These are phyloP conservation scores for Clistopyga incitator DNA, from an alignment of 2,888 invertebrate genomes.

Conservation along the genomic window DNA sequence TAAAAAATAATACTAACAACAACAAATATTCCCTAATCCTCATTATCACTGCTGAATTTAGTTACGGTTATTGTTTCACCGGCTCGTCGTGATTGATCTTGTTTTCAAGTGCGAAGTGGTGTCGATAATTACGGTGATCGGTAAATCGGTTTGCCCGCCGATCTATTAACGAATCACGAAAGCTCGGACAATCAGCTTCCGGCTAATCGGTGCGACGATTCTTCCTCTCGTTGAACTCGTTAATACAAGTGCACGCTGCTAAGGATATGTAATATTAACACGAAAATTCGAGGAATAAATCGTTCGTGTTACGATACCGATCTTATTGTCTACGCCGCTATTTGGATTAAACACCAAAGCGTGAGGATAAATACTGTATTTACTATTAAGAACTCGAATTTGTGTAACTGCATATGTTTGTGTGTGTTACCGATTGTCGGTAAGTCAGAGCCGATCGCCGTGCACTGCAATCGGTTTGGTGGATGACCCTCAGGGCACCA, in stretches of 20 bases:
- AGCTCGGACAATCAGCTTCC: background rate
- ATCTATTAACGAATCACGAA: background rate
- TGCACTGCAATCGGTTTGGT: background rate
- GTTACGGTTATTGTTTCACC: constrained; percentile 5
- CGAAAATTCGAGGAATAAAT: background rate
- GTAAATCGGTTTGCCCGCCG: background rate
- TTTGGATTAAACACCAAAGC: constrained; percentile 18
- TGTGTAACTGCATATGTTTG: background rate
- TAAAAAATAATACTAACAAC: constrained; percentile 10
- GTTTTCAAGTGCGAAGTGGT: constrained; percentile 5
- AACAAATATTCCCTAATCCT: constrained; percentile 13
- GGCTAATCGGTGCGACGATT: constrained; percentile 8
- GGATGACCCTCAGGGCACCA: background rate
- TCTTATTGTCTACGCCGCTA: background rate
- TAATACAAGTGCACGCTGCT: constrained; percentile 21
- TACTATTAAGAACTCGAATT: background rate
- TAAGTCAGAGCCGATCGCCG: constrained; percentile 42
- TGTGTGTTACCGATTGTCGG: constrained; percentile 51
- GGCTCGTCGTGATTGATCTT: background rate
- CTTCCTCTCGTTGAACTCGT: background rate
- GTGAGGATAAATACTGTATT: constrained; percentile 5
- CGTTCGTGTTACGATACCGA: background rate
- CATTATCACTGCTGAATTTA: background rate
- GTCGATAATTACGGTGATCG: background rate
- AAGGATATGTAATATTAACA: constrained; percentile 17